A percentile compares a stretch with the other conserved stretches of the same genome.
phyloP scores from a whole-genome alignment of 2,888 invertebrate genomes.

The Congeria kusceri region DNA sequence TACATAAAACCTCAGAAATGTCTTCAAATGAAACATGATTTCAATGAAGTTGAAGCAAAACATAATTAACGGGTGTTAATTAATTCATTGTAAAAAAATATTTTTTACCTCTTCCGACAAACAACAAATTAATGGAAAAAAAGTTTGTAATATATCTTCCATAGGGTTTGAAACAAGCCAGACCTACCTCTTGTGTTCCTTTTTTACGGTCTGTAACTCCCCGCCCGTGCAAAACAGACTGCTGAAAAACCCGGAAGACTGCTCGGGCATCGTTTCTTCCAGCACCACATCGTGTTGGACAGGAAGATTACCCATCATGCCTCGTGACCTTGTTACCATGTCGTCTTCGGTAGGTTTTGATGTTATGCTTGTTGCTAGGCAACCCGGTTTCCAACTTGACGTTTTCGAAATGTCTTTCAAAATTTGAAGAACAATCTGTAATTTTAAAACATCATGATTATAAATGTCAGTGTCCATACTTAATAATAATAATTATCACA shows the following conservation, averaged over 20 bases:
- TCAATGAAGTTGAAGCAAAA: too few relatives aligned
- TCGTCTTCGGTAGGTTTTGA: conserved; percentile 50
- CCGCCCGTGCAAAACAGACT: conserved; percentile 23
- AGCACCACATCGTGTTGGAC: conserved; percentile 73
- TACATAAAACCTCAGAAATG: too few relatives aligned
- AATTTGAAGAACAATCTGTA: conserved; percentile 70
- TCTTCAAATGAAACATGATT: too few relatives aligned
- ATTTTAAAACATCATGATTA: too few relatives aligned
- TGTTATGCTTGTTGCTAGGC: conserved; percentile 65
- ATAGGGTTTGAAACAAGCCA: too few relatives aligned
- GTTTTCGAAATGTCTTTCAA: conserved; percentile 75
- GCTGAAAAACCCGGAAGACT: conserved; percentile 37
- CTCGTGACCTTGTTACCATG: conserved; percentile 24
- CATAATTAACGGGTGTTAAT: too few relatives aligned
- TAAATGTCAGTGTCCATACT: too few relatives aligned
- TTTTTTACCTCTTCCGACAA: too few relatives aligned
- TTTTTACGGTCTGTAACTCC: conserved; percentile 62
- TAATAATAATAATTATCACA: too few relatives aligned
- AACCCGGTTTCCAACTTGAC: conserved; percentile 79
- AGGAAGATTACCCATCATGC: conserved; percentile 47
- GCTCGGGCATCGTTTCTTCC: conserved; percentile 63
- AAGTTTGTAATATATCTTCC: too few relatives aligned
- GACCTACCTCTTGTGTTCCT: conserved; percentile 68
- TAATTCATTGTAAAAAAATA: too few relatives aligned
- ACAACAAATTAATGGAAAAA: too few relatives aligned